Evolutionary conservation across 2,888 invertebrate genomes (phyloP).

Genomic region (Xanthia icteritia): DNA sequence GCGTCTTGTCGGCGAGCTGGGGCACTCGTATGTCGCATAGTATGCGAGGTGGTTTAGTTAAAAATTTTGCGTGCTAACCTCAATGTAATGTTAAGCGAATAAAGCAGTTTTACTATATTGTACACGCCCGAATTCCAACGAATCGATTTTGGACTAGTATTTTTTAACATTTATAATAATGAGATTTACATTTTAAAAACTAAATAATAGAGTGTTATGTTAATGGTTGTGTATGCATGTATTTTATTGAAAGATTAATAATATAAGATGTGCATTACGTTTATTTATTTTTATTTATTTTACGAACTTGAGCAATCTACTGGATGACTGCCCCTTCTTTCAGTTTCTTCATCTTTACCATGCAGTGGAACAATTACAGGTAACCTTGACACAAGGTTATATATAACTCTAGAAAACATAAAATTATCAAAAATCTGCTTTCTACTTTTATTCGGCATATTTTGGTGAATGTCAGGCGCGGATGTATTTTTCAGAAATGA

Average conservation of each 20-base stretch:
- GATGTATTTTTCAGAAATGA: no score
- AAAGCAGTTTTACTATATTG: slow-evolving; percentile 67
- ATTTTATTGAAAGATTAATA: slow-evolving; percentile 66
- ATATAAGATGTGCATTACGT: slow-evolving; percentile 67
- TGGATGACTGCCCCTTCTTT: not conserved
- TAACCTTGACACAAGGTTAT: not conserved
- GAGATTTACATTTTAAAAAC: slow-evolving; percentile 72
- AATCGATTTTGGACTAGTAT: slow-evolving; percentile 74
- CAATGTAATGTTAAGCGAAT: slow-evolving; percentile 82
- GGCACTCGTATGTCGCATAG: not conserved
- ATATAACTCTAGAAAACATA: not conserved
- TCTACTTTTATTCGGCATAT: no score
- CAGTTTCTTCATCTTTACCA: not conserved
- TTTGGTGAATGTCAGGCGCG: no score
- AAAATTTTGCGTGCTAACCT: slow-evolving; percentile 50
- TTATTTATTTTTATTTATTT: slow-evolving; percentile 49
- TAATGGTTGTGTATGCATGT: slow-evolving; percentile 67
- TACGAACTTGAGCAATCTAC: not conserved
- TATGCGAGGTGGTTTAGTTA: slow-evolving; percentile 6
- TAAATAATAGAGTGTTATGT: slow-evolving; percentile 81
- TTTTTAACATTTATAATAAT: slow-evolving; percentile 76
- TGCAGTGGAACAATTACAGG: not conserved
- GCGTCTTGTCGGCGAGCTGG: not conserved
- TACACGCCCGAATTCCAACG: slow-evolving; percentile 54
- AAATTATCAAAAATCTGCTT: no score